Evolutionary conservation across 37 sponge, comb jelly and placozoan species (phyloP), one percentile per base, ranked within the genome.

Genomic region (Beroe ovata): DNA sequence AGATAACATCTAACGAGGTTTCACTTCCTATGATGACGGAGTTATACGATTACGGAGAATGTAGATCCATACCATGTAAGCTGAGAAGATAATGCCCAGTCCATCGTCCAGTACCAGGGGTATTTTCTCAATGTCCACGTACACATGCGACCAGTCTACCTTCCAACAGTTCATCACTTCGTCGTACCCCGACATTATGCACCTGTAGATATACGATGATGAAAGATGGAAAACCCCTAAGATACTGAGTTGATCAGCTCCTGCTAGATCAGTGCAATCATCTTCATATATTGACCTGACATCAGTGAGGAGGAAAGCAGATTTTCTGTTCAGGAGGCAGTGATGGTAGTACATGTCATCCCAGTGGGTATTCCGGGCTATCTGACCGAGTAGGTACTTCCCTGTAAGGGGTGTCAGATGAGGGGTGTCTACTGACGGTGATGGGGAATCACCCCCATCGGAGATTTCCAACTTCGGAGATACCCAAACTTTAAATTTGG

Each of bases 101-200:
- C 54, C 84, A 20, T 39, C n/a, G 1, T 77, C 84, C 84, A 77
- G 8, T 20, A 77, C 47, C 4, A 4, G 19, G 21, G 84, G 84
- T 26, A 77, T 40, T 54, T 40, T 77, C 47, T 77, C 84, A 41
- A 77, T 77, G 54, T 77, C 84, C 21, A 14, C 36, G 54, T 77
- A 77, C 2, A 77, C 84, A 40, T 77, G 84, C 4, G 84, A 8
- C 84, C 84, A 77, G 11, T 77, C 84, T 8, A 77, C 84, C 25
- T 77, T 77, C 84, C 84, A 77, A 33, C 33, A 23, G 84, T 77
- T 77, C 54, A 77, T 39, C 38, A 77, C 84, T 20, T 77, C 84
- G 33, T 77, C 84, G n/a, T 77, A 77, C 26, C n/a, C 54, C 6
- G 54, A 42, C 33, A 77, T 32, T 26, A 77, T 36, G 33, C 84